Evolutionary conservation across 1,140 invertebrate species (phyloP).

Genomic region (Drosophila nasuta): DNA sequence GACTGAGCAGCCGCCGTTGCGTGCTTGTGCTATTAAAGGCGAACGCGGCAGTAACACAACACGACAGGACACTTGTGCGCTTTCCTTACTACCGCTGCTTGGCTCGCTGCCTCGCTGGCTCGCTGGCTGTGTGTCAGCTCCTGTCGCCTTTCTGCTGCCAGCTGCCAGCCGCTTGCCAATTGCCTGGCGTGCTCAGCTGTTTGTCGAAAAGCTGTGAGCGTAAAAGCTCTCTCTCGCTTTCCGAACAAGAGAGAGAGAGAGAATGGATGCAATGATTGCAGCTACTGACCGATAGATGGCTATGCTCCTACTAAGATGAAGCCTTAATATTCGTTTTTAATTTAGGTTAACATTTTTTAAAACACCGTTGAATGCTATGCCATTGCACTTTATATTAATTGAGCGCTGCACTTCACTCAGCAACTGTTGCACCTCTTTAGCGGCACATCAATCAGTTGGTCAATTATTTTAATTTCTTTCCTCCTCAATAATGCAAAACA

Average conservation of each 20-base stretch:
- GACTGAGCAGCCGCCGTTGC: slow-evolving; percentile 62
- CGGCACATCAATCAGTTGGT: slow-evolving; percentile 3
- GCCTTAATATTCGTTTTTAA: background rate
- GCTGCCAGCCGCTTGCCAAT: slow-evolving; percentile 45
- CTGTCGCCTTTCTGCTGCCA: slow-evolving; percentile 52
- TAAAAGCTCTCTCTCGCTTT: slow-evolving; percentile 51
- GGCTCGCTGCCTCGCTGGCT: background rate
- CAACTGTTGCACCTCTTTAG: slow-evolving; percentile 25
- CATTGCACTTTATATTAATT: background rate
- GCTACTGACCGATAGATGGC: slow-evolving; percentile 55
- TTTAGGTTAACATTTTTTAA: background rate
- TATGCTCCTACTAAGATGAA: slow-evolving; percentile 3
- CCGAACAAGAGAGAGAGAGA: background rate
- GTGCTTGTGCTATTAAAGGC: slow-evolving; percentile 50
- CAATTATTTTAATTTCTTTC: background rate
- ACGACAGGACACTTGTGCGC: slow-evolving; percentile 68
- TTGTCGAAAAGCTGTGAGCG: slow-evolving; percentile 47
- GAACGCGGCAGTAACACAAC: slow-evolving; percentile 29
- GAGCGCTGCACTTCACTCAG: background rate
- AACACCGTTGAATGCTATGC: too few species aligned
- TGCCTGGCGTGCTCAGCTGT: slow-evolving; percentile 71
- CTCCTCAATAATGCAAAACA: slow-evolving; percentile 3
- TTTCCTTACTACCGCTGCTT: slow-evolving; percentile 38
- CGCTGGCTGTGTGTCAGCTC: slow-evolving; percentile 21
- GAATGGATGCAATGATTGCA: background rate